Evolutionary conservation across 2,113 vertebrate species (phyloP).

Genomic region (Litocranius walleri): DNA sequence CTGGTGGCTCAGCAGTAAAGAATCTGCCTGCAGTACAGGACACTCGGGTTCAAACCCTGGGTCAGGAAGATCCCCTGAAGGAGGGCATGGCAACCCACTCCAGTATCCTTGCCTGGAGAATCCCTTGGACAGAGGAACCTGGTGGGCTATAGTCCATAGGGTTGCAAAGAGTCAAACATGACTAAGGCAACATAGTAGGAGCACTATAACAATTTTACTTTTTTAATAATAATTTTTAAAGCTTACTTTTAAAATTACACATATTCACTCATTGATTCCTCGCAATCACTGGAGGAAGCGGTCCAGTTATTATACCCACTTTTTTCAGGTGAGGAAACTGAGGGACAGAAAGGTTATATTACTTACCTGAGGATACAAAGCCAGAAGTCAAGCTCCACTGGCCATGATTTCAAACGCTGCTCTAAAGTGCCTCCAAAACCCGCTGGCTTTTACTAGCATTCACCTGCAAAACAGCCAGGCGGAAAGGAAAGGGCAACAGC

Average conservation of each 20-base stretch:
- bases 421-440: neutral
- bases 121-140: neutral
- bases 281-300: neutral
- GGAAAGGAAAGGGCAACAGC: neutral
- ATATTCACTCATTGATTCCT: neutral
- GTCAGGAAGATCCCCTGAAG: neutral
- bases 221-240: neutral
- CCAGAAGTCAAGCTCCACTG: neutral
- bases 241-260: neutral
- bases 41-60: neutral
- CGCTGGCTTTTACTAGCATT: neutral
- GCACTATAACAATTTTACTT: neutral
- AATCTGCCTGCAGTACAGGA: neutral
- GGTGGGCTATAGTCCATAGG: neutral
- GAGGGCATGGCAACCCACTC: neutral
- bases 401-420: neutral
- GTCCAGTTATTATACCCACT: neutral
- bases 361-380: neutral
- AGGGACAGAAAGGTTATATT: neutral
- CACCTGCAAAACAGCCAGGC: neutral
- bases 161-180: rapidly evolving
- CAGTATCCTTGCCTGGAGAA: neutral
- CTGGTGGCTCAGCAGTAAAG: neutral
- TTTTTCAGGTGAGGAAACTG: neutral
- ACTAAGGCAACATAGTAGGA: neutral